Evolutionary conservation across 2,113 vertebrate species (phyloP).

Genomic region (Trochalopteron elliotii): DNA sequence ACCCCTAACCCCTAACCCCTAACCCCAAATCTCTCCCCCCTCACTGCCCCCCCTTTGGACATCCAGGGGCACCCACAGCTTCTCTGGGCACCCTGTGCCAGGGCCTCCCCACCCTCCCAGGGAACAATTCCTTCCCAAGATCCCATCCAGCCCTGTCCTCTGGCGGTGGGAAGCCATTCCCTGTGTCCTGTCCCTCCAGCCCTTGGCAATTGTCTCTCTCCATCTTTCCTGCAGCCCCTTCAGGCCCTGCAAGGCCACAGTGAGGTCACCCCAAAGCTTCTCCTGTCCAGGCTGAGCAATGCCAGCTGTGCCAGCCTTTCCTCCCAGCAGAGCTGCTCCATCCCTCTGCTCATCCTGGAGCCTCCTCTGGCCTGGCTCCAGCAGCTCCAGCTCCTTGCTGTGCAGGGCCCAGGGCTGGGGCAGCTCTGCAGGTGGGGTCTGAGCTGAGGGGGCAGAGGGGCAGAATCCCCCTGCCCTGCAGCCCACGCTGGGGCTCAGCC

Average conservation of each 20-base stretch:
- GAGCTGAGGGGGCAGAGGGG: not conserved
- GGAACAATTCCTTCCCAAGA: not conserved
- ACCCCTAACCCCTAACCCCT: too few species aligned
- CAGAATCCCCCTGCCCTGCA: not conserved
- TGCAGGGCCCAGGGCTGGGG: not conserved
- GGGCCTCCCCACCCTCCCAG: not conserved
- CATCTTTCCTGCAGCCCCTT: not conserved
- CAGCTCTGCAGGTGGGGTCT: not conserved
- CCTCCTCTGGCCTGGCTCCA: not conserved
- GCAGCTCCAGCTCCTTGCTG: not conserved
- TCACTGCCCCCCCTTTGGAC: not conserved
- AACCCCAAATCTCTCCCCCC: too few species aligned
- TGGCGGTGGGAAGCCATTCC: not conserved
- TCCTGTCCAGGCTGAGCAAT: not conserved
- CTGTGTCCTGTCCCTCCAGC: not conserved
- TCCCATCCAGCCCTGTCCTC: not conserved
- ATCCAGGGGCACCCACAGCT: not conserved
- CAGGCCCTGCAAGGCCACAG: not conserved
- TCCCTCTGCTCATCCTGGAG: not conserved
- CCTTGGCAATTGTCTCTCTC: not conserved
- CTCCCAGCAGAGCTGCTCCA: not conserved
- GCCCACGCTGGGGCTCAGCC: not conserved
- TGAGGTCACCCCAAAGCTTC: not conserved
- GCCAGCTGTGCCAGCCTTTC: not conserved
- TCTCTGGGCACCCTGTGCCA: not conserved